These are phyloP conservation scores for Pollenia angustigena DNA, from an alignment of 2,888 invertebrate genomes.

Conservation along the genomic window DNA sequence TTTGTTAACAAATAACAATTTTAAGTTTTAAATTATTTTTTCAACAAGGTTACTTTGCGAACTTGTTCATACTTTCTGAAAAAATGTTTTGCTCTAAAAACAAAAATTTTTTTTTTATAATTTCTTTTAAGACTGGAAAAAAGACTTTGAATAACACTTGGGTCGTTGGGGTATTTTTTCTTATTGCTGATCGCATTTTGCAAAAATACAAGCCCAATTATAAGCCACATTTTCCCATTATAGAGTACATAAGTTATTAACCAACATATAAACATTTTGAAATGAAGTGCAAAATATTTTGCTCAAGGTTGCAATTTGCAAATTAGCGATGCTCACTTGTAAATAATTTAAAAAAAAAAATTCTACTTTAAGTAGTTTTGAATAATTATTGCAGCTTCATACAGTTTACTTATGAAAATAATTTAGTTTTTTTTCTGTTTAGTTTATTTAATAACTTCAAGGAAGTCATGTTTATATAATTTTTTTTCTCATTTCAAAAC, in stretches of 20 bases:
- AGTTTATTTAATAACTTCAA: constrained; percentile 68
- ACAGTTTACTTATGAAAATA: constrained; percentile 12
- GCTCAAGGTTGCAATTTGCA: constrained; percentile 72
- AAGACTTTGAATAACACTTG: too few relatives aligned
- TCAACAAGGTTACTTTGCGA: too few relatives aligned
- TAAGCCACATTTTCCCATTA: neutral
- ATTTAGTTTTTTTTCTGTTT: constrained; percentile 31
- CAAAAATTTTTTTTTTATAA: too few relatives aligned
- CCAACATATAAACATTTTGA: constrained; percentile 12
- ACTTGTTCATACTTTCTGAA: too few relatives aligned
- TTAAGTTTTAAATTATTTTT: too few relatives aligned
- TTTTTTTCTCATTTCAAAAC: neutral
- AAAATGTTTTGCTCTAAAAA: too few relatives aligned
- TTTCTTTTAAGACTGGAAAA: too few relatives aligned
- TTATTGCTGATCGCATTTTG: too few relatives aligned
- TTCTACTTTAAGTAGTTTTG: constrained; percentile 8
- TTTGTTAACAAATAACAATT: too few relatives aligned
- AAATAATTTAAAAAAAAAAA: constrained; percentile 44
- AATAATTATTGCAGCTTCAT: constrained; percentile 40
- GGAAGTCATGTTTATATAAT: constrained; percentile 66
- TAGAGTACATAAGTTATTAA: constrained; percentile 13
- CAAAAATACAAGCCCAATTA: neutral
- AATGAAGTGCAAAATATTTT: constrained; percentile 70
- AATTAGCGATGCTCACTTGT: constrained; percentile 73
- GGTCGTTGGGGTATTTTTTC: too few relatives aligned